phyloP scores from a whole-genome alignment of 2,888 invertebrate genomes.

The Caenorhabditis angaria region DNA sequence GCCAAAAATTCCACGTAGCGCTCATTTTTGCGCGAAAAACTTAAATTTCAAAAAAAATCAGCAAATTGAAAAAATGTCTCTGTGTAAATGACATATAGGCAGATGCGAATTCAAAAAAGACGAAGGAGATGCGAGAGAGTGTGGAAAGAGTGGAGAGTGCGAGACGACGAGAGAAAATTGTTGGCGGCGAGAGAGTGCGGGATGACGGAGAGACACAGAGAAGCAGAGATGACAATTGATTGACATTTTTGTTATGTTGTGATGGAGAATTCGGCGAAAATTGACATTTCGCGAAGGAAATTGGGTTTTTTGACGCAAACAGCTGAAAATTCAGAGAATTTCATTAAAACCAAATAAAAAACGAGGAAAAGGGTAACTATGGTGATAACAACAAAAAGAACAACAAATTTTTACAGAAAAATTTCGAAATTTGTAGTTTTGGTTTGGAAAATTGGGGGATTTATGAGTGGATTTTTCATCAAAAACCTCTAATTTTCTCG shows the following conservation, averaged over 20 bases:
- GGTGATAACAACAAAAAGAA: constrained; percentile 3
- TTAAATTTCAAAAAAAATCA: too few species aligned
- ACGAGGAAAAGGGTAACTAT: background rate
- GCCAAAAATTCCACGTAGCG: too few species aligned
- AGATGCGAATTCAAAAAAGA: constrained; percentile 1
- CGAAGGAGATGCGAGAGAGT: background rate
- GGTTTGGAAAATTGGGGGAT: too few species aligned
- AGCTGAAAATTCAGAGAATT: background rate
- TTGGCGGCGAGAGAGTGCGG: background rate
- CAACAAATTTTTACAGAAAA: background rate
- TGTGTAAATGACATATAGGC: too few species aligned
- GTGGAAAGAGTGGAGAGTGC: background rate
- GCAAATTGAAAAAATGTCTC: too few species aligned
- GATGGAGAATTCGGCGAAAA: background rate
- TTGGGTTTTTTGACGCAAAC: background rate
- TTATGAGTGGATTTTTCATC: too few species aligned
- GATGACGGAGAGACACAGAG: constrained; percentile 30
- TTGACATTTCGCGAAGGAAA: too few species aligned
- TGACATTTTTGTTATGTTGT: constrained; percentile 29
- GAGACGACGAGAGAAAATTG: constrained; percentile 3
- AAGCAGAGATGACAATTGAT: constrained; percentile 32
- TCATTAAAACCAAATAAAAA: background rate
- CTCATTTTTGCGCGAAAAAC: too few species aligned
- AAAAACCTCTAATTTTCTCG: background rate
- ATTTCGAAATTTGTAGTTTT: constrained; percentile 1